Base-by-base conservation (phyloP, 2,888 invertebrate species). In the Temnothorax rugatulus region DNA sequence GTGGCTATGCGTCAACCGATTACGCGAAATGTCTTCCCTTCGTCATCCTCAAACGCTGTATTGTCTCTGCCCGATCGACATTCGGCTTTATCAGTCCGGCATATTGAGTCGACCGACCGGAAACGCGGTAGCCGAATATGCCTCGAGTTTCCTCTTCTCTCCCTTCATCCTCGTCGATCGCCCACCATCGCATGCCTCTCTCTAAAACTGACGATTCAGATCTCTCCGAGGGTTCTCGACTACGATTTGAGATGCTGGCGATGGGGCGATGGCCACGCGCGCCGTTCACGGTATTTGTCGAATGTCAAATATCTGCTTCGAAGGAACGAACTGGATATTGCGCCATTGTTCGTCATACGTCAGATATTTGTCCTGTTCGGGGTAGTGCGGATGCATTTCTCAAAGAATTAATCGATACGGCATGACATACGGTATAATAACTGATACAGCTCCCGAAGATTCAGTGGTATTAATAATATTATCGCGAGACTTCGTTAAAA, bases 51-150 rank as follows among this genome's bases (percentile, higher is more conserved):
- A 84, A 86, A 87, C 87, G 85, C 76, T 84, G 85, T 88, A 91
- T 91, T 89, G 90, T 91, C 87, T 90, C 84, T 85, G 66, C 68
- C 59, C 77, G 68, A 82, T 69, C 76, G 88, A 73, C 82, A 71
- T 84, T 87, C 77, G 81, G 84, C 84, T 86, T 91, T 90, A 89
- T 90, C 87, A 84, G 88, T 73, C 86, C 81, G 59, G 84, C 88
- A 86, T 88, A 89, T 86, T 84, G 87, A 87, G 64, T 73, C 90
- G 85, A 54, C 83, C 87, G 71, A 69, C 82, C 86, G 90, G 85
- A 90, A 91, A 88, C 77, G 75, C 82, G 82, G 84, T 66, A 59
- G 54, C 63, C 71, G 84, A 90, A 90, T 90, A 88, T 87, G 88
- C 82, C 85, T 79, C 83, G 88, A 89, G 86, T 88, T 91, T 86